Percentiles rank a stretch among this genome's conserved stretches.
These are phyloP conservation scores for Dyspetes luteomarginatus DNA, from an alignment of 2,888 invertebrate genomes.

Conservation along the genomic window DNA sequence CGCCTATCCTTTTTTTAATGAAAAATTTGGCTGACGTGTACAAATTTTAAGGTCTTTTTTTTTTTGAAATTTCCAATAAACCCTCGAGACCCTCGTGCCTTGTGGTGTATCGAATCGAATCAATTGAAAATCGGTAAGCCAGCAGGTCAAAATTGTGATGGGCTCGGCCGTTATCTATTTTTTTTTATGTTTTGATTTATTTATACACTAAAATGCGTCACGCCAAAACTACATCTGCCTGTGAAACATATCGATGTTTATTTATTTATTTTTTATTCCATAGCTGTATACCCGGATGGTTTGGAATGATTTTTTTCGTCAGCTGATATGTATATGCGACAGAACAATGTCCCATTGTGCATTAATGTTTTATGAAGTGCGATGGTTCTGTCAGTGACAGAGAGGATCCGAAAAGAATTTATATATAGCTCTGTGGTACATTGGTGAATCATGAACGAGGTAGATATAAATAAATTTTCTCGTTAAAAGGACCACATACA, in stretches of 20 bases:
- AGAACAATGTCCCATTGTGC: conserved; percentile 28
- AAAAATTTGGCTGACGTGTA: neutral
- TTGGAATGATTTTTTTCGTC: conserved; percentile 8
- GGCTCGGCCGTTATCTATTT: neutral
- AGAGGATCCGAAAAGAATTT: neutral
- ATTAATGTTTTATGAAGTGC: conserved; percentile 55
- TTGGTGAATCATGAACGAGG: no score
- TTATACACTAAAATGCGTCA: no score
- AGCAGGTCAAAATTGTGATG: conserved; percentile 28
- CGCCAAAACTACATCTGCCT: no score
- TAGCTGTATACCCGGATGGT: no score
- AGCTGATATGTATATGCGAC: neutral
- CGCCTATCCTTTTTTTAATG: neutral
- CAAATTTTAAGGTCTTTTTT: neutral
- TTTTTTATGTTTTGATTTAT: neutral
- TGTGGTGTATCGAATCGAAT: conserved; percentile 12
- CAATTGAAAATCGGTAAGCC: conserved; percentile 35
- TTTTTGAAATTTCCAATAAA: no score
- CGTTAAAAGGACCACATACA: conserved; percentile 20
- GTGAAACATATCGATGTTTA: no score
- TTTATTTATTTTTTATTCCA: neutral
- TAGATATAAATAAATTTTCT: conserved; percentile 49
- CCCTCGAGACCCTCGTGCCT: no score
- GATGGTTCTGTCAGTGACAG: conserved; percentile 51
- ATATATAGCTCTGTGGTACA: no score